A percentile compares a stretch with the other conserved stretches of the same genome.
Evolutionary conservation across 2,113 vertebrate species (phyloP).

Genomic region (Cinclus cinclus): DNA sequence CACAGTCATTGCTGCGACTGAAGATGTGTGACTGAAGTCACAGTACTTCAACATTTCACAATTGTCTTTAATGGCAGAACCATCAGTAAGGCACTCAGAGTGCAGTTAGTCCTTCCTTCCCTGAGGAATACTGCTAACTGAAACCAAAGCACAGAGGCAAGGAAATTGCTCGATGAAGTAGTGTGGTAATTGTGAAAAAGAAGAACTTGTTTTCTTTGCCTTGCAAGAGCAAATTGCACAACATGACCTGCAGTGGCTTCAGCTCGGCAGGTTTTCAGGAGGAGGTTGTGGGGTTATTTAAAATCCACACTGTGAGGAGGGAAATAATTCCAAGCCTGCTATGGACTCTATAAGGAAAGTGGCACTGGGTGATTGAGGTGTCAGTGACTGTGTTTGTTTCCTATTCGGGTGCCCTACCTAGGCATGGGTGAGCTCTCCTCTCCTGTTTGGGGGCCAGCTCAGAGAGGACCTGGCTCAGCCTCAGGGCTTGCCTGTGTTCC

Average conservation of each 20-base stretch:
- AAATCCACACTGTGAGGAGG: not conserved
- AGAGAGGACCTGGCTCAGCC: not conserved
- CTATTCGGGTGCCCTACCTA: accelerated
- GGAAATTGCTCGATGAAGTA: slow-evolving; percentile 48
- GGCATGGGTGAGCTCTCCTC: not conserved
- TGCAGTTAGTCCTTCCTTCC: not conserved
- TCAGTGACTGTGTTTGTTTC: not conserved
- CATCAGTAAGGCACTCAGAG: not conserved
- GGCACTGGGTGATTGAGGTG: not conserved
- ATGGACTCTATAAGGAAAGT: not conserved
- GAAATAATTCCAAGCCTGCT: not conserved
- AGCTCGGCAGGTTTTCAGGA: not conserved
- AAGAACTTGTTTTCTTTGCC: slow-evolving; percentile 64
- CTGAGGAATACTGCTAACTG: slow-evolving; percentile 29
- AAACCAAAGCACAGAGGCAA: not conserved
- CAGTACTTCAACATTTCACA: not conserved
- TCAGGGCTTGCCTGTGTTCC: not conserved
- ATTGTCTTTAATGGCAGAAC: not conserved
- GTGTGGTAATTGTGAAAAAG: slow-evolving; percentile 59
- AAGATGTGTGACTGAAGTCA: too few species aligned
- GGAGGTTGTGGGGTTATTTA: not conserved
- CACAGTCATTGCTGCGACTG: not conserved
- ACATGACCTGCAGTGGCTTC: not conserved
- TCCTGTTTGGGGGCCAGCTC: not conserved
- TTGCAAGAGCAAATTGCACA: slow-evolving; percentile 50